Base-by-base conservation (phyloP, 2,797 vertebrate species). In the Hemitrygon akajei region DNA sequence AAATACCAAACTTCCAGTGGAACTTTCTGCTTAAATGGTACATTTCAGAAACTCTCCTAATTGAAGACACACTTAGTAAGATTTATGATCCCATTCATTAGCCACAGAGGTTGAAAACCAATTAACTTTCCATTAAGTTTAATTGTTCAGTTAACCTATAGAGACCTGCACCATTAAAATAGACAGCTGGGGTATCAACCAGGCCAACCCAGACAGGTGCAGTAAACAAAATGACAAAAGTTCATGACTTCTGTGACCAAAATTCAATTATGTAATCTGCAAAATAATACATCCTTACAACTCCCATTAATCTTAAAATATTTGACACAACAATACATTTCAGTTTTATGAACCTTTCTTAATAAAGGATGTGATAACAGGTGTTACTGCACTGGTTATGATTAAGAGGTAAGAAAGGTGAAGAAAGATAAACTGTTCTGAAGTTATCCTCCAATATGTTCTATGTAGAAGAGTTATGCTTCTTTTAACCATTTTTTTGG, bases 71-170 rank as follows among this genome's bases (percentile, higher is more conserved):
- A 75, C 69, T 92, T 92, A 47, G 37, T 75, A 25, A 56, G 66
- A 92, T 92, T 92, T 75, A 92, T 75, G 37, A 56, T 56, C 69
- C 91, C 12, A 73, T 73, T 75, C 22, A 92, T 6, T 75, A 37
- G 10, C 91, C 71, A 75, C 69, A 92, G 16, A 56, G 37, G 20
- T 40, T 27, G 2, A 40, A 92, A 92, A 92, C 22, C 37, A 75
- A 92, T 92, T 92, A 92, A 71, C 91, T 92, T 75, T 92, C 69
- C 91, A 75, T 75, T 92, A 92, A 18, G 11, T 75, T 92, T 73
- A 92, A 92, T 40, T 92, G 71, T 92, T 69, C 25, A 47, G 69
- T 75, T 75, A 92, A 75, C 91, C 91, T 75, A 40, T 27, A 14
- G 40, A 66, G 91, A 75, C 25, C 25, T 56, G n/a, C 75, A 75